These are phyloP conservation scores for Bovichtus diacanthus DNA, from an alignment of 2,797 vertebrate species.

Conservation along the genomic window DNA sequence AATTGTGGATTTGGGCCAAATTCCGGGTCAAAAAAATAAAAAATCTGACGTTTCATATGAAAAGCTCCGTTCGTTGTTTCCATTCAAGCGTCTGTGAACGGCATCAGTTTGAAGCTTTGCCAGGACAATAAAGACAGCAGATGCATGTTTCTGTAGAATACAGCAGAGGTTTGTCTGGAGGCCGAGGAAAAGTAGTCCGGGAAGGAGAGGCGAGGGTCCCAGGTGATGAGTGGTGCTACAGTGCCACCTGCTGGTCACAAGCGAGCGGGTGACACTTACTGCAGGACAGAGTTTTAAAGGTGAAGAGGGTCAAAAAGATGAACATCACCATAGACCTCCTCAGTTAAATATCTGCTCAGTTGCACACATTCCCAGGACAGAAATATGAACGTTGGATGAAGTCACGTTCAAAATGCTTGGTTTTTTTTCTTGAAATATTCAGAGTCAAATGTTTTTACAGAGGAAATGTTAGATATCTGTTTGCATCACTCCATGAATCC, in stretches of 20 bases:
- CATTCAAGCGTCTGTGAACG: neutral
- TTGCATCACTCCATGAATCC: no score
- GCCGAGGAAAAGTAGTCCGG: neutral
- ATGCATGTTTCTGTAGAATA: neutral
- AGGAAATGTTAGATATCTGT: no score
- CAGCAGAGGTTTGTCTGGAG: neutral
- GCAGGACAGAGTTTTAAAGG: neutral
- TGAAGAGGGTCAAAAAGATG: no score
- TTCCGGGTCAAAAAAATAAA: neutral
- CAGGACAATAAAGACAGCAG: neutral
- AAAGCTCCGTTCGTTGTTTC: neutral
- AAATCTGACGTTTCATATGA: neutral
- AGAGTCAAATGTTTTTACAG: no score
- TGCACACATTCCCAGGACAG: no score
- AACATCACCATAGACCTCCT: no score
- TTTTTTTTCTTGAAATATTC: no score
- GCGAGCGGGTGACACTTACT: neutral
- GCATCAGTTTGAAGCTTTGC: neutral
- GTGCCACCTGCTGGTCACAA: conserved; percentile 46
- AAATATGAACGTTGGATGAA: no score
- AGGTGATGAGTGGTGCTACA: conserved; percentile 33
- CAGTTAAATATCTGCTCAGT: no score
- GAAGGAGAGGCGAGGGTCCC: neutral
- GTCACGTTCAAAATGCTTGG: no score
- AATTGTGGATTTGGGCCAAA: neutral